Conservation (phyloP, 2,797 vertebrate genomes). For the Pipistrellus nathusii region DNA sequence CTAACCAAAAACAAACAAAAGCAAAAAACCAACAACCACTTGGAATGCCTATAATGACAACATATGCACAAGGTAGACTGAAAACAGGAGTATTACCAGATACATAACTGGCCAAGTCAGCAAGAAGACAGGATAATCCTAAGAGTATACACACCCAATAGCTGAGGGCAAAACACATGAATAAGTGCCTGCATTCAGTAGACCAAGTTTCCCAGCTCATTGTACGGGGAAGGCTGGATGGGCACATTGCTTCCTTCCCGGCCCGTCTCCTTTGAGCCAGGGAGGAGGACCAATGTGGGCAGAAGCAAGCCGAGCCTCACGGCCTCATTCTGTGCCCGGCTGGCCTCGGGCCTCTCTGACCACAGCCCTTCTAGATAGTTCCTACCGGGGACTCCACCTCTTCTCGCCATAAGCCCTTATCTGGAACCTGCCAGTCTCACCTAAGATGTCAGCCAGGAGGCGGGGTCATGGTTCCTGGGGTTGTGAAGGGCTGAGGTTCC, state of each 20-base stretch:
- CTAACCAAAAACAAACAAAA: background rate
- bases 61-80: background rate
- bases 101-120: background rate
- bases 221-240: background rate
- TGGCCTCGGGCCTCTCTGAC: background rate
- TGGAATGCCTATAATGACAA: background rate
- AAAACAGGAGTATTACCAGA: background rate
- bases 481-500: background rate
- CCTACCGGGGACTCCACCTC: background rate
- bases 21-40: background rate
- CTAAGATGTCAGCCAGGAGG: background rate
- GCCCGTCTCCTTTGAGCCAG: background rate
- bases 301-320: background rate
- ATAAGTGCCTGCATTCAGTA: background rate
- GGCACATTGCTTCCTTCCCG: conserved; percentile 36
- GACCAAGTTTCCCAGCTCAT: background rate
- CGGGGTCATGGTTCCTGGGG: background rate
- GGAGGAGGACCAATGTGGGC: background rate
- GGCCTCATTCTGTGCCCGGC: background rate
- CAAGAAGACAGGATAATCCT: background rate
- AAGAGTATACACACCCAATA: background rate
- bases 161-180: background rate
- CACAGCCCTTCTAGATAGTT: background rate
- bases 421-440: background rate
- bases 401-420: conserved; percentile 1